A percentile compares a stretch with the other conserved stretches of the same genome.
These are phyloP conservation scores for Otus sunia DNA, from an alignment of 2,113 vertebrate species.

Conservation along the genomic window DNA sequence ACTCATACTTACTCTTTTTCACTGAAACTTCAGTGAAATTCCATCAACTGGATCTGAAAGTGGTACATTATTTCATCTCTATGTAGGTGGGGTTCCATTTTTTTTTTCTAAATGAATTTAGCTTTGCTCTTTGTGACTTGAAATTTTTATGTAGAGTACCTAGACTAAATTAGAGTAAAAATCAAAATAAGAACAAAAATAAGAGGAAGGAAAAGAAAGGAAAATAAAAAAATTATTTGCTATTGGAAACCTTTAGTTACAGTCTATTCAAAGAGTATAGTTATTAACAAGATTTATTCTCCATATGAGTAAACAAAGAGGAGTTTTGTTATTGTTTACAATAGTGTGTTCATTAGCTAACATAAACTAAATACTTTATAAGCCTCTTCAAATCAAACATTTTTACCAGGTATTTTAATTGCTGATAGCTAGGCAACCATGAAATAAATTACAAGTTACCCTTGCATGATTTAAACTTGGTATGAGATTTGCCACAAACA, in stretches of 20 bases:
- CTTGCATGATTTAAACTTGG: constrained; percentile 48
- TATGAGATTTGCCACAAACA: constrained; percentile 58
- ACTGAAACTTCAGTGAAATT: neutral
- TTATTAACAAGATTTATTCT: neutral
- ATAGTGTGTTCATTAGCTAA: neutral
- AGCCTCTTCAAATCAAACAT: neutral
- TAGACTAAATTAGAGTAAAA: neutral
- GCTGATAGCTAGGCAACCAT: neutral
- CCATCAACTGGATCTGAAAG: neutral
- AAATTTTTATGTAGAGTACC: neutral
- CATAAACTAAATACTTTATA: neutral
- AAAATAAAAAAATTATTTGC: neutral
- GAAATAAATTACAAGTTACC: constrained; percentile 61
- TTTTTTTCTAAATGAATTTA: neutral
- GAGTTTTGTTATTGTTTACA: neutral
- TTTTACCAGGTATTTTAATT: constrained; percentile 55
- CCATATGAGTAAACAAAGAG: neutral
- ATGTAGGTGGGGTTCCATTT: rapidly evolving
- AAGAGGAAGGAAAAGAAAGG: neutral
- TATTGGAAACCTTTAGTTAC: neutral
- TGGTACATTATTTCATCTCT: neutral
- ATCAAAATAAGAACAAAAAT: neutral
- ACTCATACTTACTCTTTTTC: neutral
- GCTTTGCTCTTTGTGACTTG: neutral
- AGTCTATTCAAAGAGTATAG: neutral